These are phyloP conservation scores for Hemithea aestivaria DNA, from an alignment of 2,888 invertebrate species.

Conservation along the genomic window DNA sequence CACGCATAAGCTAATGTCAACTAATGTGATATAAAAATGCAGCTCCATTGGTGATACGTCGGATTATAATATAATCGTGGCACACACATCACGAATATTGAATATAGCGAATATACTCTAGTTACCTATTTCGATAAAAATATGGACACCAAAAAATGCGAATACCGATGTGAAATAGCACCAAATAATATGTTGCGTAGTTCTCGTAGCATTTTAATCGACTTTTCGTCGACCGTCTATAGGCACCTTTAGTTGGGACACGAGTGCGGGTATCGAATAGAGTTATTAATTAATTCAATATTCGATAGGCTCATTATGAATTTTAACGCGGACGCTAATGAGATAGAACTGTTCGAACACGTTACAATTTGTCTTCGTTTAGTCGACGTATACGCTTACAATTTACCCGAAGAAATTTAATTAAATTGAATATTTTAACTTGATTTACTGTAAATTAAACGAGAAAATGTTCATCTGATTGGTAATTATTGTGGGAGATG, in stretches of 20 bases:
- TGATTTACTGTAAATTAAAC: constrained; percentile 56
- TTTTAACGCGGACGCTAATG: constrained; percentile 66
- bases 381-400: constrained; percentile 47
- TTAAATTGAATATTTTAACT: constrained; percentile 53
- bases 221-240: too few relatives aligned
- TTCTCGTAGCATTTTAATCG: too few relatives aligned
- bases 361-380: constrained; percentile 67
- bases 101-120: too few relatives aligned
- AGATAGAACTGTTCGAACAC: constrained; percentile 48
- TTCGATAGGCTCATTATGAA: constrained; percentile 65
- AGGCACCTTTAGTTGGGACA: constrained; percentile 32
- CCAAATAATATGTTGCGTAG: too few relatives aligned
- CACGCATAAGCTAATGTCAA: too few relatives aligned
- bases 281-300: constrained; percentile 69
- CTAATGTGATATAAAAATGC: too few relatives aligned
- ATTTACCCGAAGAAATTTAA: constrained; percentile 42
- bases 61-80: too few relatives aligned
- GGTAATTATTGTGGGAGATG: constrained; percentile 19
- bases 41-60: too few relatives aligned
- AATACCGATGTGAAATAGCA: too few relatives aligned
- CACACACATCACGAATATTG: too few relatives aligned
- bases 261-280: constrained; percentile 43
- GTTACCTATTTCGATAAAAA: too few relatives aligned
- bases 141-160: too few relatives aligned
- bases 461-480: constrained; percentile 21